Conservation (phyloP, 2,888 invertebrate genomes). For the Eupithecia abbreviata region DNA sequence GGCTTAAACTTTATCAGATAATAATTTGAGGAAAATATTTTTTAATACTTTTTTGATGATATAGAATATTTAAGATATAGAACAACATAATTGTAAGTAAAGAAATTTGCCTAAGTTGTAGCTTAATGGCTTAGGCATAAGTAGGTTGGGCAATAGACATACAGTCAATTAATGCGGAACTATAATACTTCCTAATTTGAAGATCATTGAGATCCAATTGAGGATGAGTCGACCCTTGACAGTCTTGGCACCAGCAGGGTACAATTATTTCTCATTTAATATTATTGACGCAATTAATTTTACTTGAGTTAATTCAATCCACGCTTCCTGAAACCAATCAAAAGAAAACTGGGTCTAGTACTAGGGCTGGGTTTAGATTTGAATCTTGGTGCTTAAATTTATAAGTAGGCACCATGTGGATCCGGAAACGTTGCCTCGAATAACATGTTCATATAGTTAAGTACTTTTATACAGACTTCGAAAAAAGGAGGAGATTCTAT, state of each 20-base stretch:
- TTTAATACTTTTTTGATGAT: not conserved
- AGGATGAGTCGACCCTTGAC: slow-evolving; percentile 48
- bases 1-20: slow-evolving; percentile 41
- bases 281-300: slow-evolving; percentile 25
- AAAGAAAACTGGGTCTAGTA: slow-evolving; percentile 4
- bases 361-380: not conserved
- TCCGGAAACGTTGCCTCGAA: not conserved
- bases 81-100: not conserved
- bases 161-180: slow-evolving; percentile 18
- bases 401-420: not conserved
- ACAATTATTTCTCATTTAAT: slow-evolving; percentile 54
- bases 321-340: slow-evolving; percentile 8
- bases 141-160: not conserved
- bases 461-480: not conserved
- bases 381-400: not conserved
- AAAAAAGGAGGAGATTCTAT: too few relatives aligned
- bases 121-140: not conserved
- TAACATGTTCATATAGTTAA: not conserved
- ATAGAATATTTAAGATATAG: too few relatives aligned
- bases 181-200: slow-evolving; percentile 27
- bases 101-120: not conserved
- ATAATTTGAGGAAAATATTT: not conserved
- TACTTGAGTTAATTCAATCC: slow-evolving; percentile 9
- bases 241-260: slow-evolving; percentile 56
- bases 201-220: slow-evolving; percentile 50